Evolutionary conservation across 2,888 invertebrate species (phyloP).

Genomic region (Athalia cordata): DNA sequence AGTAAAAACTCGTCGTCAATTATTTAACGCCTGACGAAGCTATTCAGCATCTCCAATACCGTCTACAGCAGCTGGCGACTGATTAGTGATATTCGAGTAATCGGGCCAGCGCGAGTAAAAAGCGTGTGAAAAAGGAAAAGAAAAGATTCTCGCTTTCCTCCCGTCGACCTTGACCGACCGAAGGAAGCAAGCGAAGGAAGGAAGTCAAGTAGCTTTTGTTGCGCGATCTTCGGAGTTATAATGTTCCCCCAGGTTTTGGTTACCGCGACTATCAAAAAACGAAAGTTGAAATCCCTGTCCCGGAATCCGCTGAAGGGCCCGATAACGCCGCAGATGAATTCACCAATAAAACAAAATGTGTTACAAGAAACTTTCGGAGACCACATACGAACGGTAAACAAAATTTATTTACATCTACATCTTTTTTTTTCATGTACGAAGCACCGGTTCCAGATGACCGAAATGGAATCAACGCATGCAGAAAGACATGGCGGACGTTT

Average conservation of each 20-base stretch:
- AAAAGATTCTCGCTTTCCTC: constrained; percentile 45
- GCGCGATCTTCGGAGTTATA: constrained; percentile 26
- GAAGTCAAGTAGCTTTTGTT: constrained; percentile 31
- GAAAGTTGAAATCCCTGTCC: constrained; percentile 24
- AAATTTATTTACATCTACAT: not conserved
- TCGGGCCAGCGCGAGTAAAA: constrained; percentile 40
- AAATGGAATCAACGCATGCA: constrained; percentile 15
- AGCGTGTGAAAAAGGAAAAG: constrained; percentile 39
- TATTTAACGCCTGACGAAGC: not conserved
- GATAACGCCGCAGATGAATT: not conserved
- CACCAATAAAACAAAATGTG: not conserved
- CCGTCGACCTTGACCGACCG: constrained; percentile 45
- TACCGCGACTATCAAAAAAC: constrained; percentile 7
- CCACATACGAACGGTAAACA: constrained; percentile 10
- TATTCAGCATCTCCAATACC: not conserved
- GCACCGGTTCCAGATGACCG: constrained; percentile 29
- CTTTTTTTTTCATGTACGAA: not conserved
- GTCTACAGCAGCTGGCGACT: not conserved
- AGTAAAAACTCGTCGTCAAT: constrained; percentile 11
- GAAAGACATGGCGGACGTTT: constrained; percentile 8
- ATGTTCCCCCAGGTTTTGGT: constrained; percentile 7
- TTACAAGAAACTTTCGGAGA: not conserved
- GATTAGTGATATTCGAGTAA: constrained; percentile 35
- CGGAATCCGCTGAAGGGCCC: constrained; percentile 13
- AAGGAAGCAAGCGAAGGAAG: constrained; percentile 26